Percentiles rank a stretch among this genome's conserved stretches.
Conservation (phyloP, 2,113 vertebrate genomes). For the Fregata magnificens region DNA sequence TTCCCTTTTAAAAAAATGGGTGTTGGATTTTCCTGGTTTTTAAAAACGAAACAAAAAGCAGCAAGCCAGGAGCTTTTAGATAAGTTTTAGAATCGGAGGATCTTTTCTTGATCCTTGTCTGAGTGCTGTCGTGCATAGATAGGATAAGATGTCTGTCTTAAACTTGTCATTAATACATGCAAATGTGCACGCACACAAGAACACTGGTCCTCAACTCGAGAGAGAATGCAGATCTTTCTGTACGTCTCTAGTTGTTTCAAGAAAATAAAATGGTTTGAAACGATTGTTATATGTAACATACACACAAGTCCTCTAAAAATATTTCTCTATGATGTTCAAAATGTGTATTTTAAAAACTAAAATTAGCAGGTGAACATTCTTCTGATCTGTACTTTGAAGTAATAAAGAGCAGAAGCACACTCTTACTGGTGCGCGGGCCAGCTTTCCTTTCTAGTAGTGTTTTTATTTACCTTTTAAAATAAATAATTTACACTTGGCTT, state of each 20-base stretch:
- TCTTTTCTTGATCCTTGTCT: background rate
- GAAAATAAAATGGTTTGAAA: background rate
- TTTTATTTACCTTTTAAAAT: background rate
- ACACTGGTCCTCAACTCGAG: accelerated
- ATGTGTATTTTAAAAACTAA: accelerated
- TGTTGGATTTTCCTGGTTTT: background rate
- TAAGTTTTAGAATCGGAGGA: background rate
- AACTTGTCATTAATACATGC: background rate
- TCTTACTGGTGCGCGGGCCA: background rate
- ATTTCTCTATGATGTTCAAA: accelerated
- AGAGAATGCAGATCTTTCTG: background rate
- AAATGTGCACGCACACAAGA: background rate
- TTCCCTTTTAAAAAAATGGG: background rate
- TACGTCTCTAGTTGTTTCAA: background rate
- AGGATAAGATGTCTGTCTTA: background rate
- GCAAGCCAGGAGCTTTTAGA: background rate
- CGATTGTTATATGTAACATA: background rate
- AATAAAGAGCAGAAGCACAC: background rate
- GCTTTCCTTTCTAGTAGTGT: background rate
- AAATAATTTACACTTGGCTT: background rate
- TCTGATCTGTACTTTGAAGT: background rate
- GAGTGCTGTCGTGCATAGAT: accelerated
- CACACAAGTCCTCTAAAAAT: background rate
- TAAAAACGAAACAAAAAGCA: background rate
- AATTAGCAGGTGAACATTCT: background rate